Conservation (phyloP, 2,797 vertebrate genomes). For the Hemibagrus guttatus region DNA sequence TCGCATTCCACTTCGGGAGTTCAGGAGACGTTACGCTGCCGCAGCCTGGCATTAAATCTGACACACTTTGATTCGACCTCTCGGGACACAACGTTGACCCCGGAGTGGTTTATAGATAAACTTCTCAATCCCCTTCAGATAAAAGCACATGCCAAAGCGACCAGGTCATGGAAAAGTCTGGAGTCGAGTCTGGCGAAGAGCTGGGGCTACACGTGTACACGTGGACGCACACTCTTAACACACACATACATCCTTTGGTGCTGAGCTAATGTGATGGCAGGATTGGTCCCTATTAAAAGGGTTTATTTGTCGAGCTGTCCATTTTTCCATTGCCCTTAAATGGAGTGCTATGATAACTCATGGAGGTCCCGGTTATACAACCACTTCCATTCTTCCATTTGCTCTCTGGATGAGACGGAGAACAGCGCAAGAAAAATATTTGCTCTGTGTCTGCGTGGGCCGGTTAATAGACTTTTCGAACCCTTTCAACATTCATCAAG, state of each 20-base stretch:
- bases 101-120: constrained; percentile 74
- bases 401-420: constrained; percentile 25
- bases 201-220: constrained; percentile 60
- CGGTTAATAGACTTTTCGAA: constrained; percentile 28
- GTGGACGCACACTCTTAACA: constrained; percentile 56
- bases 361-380: constrained; percentile 46
- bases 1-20: not conserved
- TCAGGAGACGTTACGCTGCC: not conserved
- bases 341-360: constrained; percentile 40
- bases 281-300: constrained; percentile 59
- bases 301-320: constrained; percentile 54
- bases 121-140: constrained; percentile 71
- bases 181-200: constrained; percentile 75
- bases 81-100: constrained; percentile 70
- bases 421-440: constrained; percentile 41
- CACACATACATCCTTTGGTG: constrained; percentile 65
- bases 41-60: constrained; percentile 22
- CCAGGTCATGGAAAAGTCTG: constrained; percentile 77
- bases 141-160: constrained; percentile 77
- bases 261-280: constrained; percentile 73
- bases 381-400: constrained; percentile 26
- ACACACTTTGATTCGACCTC: constrained; percentile 51
- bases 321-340: constrained; percentile 51
- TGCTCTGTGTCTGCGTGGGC: constrained; percentile 22
- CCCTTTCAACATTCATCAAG: constrained; percentile 24